Percentiles rank a stretch among this genome's conserved stretches.
These are phyloP conservation scores for Himantopus leucocephalus DNA, from an alignment of 2,113 vertebrate species.

Conservation along the genomic window DNA sequence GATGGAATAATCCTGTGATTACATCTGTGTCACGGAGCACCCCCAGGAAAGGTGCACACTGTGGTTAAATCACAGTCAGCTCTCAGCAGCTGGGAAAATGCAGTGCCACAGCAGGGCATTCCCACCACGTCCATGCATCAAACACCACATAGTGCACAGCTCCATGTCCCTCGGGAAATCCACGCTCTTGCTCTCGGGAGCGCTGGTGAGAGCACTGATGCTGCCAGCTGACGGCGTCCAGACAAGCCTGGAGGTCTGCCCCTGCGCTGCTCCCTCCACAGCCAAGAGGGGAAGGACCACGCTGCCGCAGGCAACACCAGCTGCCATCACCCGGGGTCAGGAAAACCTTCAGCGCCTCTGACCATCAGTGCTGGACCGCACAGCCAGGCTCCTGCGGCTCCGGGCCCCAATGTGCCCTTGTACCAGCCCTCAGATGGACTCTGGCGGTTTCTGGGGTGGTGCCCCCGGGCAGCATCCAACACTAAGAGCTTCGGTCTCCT, in stretches of 20 bases:
- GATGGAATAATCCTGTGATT: neutral
- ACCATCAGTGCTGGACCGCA: neutral
- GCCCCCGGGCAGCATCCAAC: rapidly evolving
- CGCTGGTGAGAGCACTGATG: neutral
- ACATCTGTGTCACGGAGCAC: neutral
- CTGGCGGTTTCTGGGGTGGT: neutral
- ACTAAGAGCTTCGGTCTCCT: neutral
- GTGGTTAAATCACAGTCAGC: neutral
- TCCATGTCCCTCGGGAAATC: neutral
- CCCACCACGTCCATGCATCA: neutral
- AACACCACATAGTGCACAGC: rapidly evolving
- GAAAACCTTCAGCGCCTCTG: neutral
- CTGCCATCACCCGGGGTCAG: rapidly evolving
- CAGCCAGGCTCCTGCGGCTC: rapidly evolving
- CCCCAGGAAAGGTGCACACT: neutral
- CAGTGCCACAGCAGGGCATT: neutral
- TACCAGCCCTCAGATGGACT: neutral
- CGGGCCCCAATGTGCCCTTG: neutral
- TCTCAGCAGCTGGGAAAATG: neutral
- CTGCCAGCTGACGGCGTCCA: neutral
- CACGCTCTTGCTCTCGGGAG: neutral
- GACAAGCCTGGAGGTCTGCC: neutral
- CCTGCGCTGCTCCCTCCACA: neutral
- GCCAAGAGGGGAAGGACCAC: neutral
- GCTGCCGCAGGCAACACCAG: rapidly evolving